These are phyloP conservation scores for Ernsta delagoae DNA, from an alignment of 2,888 invertebrate species.

Conservation along the genomic window DNA sequence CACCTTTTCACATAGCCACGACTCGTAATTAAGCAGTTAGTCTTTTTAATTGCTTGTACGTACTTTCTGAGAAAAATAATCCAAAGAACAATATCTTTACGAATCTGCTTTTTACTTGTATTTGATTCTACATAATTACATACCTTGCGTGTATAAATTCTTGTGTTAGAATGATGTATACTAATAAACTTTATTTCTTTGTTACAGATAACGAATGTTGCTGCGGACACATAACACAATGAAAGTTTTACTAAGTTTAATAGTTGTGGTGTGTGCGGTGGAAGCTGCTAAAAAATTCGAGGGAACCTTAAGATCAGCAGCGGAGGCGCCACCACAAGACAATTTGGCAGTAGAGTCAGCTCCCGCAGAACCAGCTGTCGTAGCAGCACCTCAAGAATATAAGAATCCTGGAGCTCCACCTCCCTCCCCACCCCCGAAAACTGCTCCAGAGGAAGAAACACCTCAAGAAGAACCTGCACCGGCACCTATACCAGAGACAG, in stretches of 20 bases:
- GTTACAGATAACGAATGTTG: constrained; percentile 80
- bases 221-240: constrained; percentile 73
- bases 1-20: constrained; percentile 49
- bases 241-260: constrained; percentile 76
- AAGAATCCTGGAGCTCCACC: constrained; percentile 73
- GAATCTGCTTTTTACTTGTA: constrained; percentile 18
- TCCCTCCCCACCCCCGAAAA: constrained; percentile 54
- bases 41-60: constrained; percentile 25
- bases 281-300: constrained; percentile 80
- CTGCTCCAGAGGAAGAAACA: constrained; percentile 51
- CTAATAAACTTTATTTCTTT: constrained; percentile 58
- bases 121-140: constrained; percentile 18
- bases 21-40: constrained; percentile 33
- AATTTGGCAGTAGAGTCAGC: constrained; percentile 76
- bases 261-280: constrained; percentile 73
- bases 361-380: constrained; percentile 73
- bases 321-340: constrained; percentile 79
- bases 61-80: constrained; percentile 37
- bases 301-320: constrained; percentile 76
- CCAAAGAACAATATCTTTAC: constrained; percentile 19
- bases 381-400: constrained; percentile 75
- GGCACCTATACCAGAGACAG: constrained; percentile 69
- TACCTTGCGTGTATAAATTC: constrained; percentile 1
- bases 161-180: constrained; percentile 10
- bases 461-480: constrained; percentile 48